Conservation (phyloP, 2,888 invertebrate species). For the Diaprepes abbreviatus region DNA sequence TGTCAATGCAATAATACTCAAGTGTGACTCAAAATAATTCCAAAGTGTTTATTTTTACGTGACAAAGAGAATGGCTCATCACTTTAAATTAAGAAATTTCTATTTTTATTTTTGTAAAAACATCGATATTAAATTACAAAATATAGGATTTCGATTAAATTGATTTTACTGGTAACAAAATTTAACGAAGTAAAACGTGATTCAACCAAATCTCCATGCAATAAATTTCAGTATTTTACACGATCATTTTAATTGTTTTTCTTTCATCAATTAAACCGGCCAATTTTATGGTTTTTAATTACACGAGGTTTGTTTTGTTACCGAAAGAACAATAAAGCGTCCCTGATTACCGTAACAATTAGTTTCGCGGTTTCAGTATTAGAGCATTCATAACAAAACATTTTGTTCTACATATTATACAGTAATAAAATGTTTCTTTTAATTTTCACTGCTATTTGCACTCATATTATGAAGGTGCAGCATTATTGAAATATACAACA, state of each 20-base stretch:
- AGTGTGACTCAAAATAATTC: too few relatives aligned
- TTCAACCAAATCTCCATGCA: neutral
- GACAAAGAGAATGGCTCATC: too few relatives aligned
- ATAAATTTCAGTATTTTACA: neutral
- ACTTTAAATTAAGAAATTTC: too few relatives aligned
- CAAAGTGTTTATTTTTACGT: too few relatives aligned
- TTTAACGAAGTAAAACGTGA: neutral
- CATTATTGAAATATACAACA: too few relatives aligned
- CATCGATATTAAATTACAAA: neutral
- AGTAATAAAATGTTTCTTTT: too few relatives aligned
- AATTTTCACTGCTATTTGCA: too few relatives aligned
- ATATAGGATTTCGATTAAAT: neutral
- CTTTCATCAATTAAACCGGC: neutral
- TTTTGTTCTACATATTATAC: too few relatives aligned
- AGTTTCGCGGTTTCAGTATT: neutral
- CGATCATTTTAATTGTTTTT: slow-evolving; percentile 1
- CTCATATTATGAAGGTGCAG: too few relatives aligned
- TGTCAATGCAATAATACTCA: too few relatives aligned
- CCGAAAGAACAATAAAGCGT: neutral
- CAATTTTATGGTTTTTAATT: slow-evolving; percentile 8
- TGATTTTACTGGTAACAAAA: neutral
- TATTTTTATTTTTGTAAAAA: too few relatives aligned
- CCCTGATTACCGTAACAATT: neutral
- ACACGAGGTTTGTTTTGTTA: neutral
- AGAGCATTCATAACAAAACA: neutral